phyloP scores from a whole-genome alignment of 2,797 vertebrate species.

The Lithobates sylvaticus region DNA sequence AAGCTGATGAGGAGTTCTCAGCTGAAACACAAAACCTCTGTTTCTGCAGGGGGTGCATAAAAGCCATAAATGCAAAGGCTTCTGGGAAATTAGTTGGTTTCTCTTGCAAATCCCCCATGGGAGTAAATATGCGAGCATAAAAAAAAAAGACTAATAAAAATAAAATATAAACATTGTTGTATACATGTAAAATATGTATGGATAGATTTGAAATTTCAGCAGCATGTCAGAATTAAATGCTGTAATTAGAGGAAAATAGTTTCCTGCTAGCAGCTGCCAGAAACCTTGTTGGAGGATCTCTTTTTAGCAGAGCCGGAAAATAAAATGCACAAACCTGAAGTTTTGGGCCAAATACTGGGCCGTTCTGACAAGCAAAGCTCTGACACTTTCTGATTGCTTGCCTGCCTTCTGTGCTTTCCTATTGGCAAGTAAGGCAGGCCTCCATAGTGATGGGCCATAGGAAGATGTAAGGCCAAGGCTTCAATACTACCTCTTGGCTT shows the following conservation, averaged over 20 bases:
- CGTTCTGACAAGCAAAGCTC: no score
- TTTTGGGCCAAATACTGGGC: no score
- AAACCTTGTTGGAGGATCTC: not conserved
- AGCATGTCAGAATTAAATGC: not conserved
- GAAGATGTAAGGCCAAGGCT: no score
- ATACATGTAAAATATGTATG: not conserved
- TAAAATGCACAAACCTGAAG: not conserved
- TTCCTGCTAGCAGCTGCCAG: not conserved
- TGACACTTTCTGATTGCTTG: no score
- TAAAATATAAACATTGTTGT: not conserved
- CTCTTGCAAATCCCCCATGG: not conserved
- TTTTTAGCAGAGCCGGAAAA: not conserved
- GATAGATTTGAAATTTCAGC: not conserved
- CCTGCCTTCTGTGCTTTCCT: no score
- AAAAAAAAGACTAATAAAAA: not conserved
- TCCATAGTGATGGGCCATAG: no score
- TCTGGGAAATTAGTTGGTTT: conserved; percentile 35
- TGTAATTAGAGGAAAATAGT: not conserved
- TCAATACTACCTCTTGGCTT: no score
- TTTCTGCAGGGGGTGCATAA: conserved; percentile 42
- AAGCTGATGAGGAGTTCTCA: conserved; percentile 19
- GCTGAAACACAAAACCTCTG: conserved; percentile 34
- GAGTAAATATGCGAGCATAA: conserved; percentile 8
- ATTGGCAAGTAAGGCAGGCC: no score
- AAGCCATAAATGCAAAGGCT: conserved; percentile 18